phyloP scores from a whole-genome alignment of 2,797 vertebrate genomes.

The Pseudocheirus occidentalis region DNA sequence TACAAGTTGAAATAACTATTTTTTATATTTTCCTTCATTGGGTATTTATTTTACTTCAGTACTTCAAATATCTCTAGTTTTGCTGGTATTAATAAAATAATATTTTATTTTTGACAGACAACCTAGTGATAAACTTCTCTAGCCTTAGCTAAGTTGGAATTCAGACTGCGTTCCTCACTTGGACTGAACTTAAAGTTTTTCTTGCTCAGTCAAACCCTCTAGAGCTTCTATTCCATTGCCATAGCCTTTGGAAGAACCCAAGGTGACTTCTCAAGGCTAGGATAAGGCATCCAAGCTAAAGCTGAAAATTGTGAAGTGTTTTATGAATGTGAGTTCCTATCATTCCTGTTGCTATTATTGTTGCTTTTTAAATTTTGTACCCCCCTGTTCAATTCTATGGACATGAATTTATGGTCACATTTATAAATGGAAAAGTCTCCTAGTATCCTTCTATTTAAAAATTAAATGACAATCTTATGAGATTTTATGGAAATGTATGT shows the following conservation, averaged over 20 bases:
- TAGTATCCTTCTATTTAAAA: constrained; percentile 10
- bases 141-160: too few species aligned
- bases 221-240: background rate
- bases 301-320: background rate
- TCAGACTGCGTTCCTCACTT: too few species aligned
- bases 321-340: background rate
- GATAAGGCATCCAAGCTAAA: background rate
- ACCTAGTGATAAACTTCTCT: too few species aligned
- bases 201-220: background rate
- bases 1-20: background rate
- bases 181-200: too few species aligned
- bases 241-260: background rate
- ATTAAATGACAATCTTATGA: constrained; percentile 42
- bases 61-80: background rate
- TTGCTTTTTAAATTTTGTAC: background rate
- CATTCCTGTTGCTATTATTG: background rate
- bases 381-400: background rate
- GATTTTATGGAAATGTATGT: background rate
- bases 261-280: background rate
- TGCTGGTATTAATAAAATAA: background rate
- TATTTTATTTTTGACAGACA: too few species aligned
- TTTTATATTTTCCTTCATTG: background rate
- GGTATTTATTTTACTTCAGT: background rate
- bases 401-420: background rate
- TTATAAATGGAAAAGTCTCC: background rate